Percentiles rank a stretch among this genome's conserved stretches.
phyloP scores from a whole-genome alignment of 2,888 invertebrate genomes.

The Lepidonotus clava region DNA sequence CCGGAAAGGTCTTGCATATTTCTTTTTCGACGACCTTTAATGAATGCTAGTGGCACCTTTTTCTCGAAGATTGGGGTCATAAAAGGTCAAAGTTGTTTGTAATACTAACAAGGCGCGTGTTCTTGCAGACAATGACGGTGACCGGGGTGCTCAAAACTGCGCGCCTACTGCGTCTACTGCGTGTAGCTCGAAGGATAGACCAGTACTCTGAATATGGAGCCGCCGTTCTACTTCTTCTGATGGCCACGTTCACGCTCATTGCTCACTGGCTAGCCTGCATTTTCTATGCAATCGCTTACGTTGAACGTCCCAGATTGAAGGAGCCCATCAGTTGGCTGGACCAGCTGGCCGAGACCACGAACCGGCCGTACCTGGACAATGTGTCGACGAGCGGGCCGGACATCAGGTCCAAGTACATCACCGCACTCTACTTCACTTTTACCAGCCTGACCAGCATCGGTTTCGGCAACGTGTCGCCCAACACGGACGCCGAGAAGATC shows the following conservation, averaged over 20 bases:
- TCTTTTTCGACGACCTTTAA: no score
- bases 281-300: slow-evolving; percentile 80
- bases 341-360: slow-evolving; percentile 73
- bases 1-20: no score
- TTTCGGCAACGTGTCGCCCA: slow-evolving; percentile 80
- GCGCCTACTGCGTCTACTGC: slow-evolving; percentile 77
- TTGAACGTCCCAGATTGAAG: slow-evolving; percentile 75
- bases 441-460: slow-evolving; percentile 80
- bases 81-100: no score
- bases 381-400: slow-evolving; percentile 79
- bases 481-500: slow-evolving; percentile 80
- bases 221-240: slow-evolving; percentile 78
- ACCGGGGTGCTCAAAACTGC: slow-evolving; percentile 80
- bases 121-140: slow-evolving; percentile 79
- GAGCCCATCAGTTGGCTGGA: slow-evolving; percentile 78
- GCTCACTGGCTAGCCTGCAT: slow-evolving; percentile 81
- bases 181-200: slow-evolving; percentile 79
- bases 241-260: slow-evolving; percentile 80
- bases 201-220: slow-evolving; percentile 80
- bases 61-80: no score
- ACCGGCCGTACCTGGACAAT: slow-evolving; percentile 76
- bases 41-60: no score
- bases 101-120: no score
- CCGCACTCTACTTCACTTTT: slow-evolving; percentile 80
- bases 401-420: slow-evolving; percentile 79